Evolutionary conservation across 2,797 vertebrate species (phyloP).

Genomic region (Vipera latastei): DNA sequence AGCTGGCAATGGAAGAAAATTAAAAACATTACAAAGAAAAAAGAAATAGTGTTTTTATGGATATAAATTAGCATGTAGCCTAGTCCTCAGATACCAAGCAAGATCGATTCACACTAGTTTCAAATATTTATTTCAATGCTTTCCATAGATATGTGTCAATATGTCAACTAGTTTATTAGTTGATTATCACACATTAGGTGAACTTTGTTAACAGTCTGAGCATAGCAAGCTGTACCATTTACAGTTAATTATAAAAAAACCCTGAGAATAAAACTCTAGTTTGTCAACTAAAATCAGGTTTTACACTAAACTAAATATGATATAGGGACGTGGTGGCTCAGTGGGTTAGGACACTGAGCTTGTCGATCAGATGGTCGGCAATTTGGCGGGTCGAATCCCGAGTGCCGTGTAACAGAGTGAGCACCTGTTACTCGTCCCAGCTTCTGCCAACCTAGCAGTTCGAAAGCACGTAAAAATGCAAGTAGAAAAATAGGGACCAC

Average conservation of each 20-base stretch:
- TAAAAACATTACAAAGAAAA: neutral
- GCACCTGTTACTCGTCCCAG: no score
- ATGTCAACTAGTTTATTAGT: neutral
- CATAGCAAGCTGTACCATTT: neutral
- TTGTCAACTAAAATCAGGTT: conserved; percentile 19
- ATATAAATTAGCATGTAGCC: neutral
- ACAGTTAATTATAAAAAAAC: neutral
- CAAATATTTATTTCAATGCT: neutral
- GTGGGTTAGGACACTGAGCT: no score
- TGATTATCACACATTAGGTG: neutral
- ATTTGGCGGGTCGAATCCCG: no score
- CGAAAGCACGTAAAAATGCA: no score
- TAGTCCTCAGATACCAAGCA: neutral
- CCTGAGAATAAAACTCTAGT: neutral
- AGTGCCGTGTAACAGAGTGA: no score
- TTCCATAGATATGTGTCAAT: neutral
- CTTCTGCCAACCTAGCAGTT: no score
- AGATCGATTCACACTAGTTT: neutral
- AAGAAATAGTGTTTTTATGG: neutral
- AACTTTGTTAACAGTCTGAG: neutral
- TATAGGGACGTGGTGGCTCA: neutral
- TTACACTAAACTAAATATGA: conserved; percentile 12
- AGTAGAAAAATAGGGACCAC: no score
- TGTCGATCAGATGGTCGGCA: no score
- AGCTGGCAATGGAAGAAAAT: neutral